phyloP scores from a whole-genome alignment of 2,113 vertebrate genomes.

The Platysternon megacephalum region DNA sequence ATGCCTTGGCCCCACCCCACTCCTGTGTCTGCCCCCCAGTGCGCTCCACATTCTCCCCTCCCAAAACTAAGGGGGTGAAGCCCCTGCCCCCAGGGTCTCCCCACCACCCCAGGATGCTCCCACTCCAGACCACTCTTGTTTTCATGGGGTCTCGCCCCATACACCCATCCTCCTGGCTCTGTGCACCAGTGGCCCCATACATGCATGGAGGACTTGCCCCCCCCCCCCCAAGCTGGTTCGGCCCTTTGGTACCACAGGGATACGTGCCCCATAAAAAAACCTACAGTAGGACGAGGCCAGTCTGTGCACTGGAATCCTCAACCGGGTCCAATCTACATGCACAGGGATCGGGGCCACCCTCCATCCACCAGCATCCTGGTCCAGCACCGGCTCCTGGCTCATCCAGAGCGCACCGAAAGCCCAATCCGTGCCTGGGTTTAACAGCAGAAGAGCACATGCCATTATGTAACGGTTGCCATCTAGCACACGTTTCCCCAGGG shows the following conservation, averaged over 20 bases:
- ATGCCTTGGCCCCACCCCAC: background rate
- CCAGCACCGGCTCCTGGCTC: too few relatives aligned
- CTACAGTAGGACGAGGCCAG: background rate
- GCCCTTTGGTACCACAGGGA: background rate
- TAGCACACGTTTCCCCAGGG: background rate
- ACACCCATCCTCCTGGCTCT: background rate
- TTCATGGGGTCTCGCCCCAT: background rate
- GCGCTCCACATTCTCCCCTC: background rate
- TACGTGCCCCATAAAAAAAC: background rate
- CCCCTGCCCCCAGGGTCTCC: background rate
- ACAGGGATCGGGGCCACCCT: background rate
- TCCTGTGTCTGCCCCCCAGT: too few relatives aligned
- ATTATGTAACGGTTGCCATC: too few relatives aligned
- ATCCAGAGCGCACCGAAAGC: background rate
- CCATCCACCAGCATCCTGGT: too few relatives aligned
- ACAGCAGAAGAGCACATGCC: too few relatives aligned
- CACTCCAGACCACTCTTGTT: background rate
- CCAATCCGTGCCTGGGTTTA: background rate
- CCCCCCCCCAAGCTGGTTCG: too few relatives aligned
- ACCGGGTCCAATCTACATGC: background rate
- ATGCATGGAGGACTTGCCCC: background rate
- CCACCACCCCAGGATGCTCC: background rate
- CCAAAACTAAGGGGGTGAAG: background rate
- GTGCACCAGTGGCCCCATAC: background rate
- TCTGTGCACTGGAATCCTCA: background rate